Conservation (phyloP, 2,113 vertebrate species). For the Brachyistius frenatus region DNA sequence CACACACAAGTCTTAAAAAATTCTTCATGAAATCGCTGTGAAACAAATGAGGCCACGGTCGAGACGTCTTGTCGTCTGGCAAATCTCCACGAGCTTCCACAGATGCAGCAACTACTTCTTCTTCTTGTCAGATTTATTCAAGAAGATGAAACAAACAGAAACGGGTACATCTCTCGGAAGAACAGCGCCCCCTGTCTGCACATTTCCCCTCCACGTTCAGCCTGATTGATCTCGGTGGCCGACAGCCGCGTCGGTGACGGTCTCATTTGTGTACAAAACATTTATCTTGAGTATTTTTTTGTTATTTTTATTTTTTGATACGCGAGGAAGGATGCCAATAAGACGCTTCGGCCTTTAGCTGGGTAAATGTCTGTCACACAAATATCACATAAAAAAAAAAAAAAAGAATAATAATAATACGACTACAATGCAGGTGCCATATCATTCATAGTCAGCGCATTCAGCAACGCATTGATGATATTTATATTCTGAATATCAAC, state of each 20-base stretch:
- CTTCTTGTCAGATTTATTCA: no score
- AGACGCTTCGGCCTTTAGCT: background rate
- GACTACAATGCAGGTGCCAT: background rate
- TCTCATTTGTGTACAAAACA: slow-evolving; percentile 25
- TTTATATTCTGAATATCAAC: background rate
- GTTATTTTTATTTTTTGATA: background rate
- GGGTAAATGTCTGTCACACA: slow-evolving; percentile 15
- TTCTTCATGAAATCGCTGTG: background rate
- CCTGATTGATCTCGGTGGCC: no score
- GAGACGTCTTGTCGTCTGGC: no score
- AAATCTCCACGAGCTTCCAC: background rate
- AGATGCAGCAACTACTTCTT: background rate
- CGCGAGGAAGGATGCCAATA: background rate
- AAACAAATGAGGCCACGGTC: slow-evolving; percentile 6
- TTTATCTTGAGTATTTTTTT: background rate
- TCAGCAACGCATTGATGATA: slow-evolving; percentile 32
- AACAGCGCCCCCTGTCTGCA: slow-evolving; percentile 45
- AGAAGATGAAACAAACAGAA: background rate
- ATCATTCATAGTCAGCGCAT: slow-evolving; percentile 19
- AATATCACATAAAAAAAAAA: slow-evolving; percentile 1
- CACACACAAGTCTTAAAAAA: background rate
- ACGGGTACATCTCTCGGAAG: no score
- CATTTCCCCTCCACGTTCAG: background rate
- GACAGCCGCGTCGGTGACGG: background rate
- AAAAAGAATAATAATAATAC: background rate